Conservation (phyloP, 2,888 invertebrate species). For the Erebia ligea region DNA sequence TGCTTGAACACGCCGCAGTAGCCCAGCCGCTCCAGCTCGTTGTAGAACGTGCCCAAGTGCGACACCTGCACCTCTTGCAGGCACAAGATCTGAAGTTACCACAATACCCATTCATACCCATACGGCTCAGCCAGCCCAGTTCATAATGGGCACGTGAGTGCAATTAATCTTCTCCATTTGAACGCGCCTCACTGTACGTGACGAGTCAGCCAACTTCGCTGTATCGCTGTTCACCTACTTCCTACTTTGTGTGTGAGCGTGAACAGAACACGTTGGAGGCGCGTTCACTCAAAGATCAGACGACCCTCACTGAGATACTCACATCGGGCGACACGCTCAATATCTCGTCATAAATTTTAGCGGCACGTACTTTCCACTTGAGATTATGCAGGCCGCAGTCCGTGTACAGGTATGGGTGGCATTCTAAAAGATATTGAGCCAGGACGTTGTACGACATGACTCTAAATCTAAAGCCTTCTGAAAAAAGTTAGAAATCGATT, state of each 20-base stretch:
- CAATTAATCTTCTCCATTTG: no score
- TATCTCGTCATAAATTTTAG: slow-evolving; percentile 76
- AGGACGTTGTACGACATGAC: slow-evolving; percentile 94
- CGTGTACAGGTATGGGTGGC: slow-evolving; percentile 89
- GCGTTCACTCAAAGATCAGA: no score
- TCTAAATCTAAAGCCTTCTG: slow-evolving; percentile 82
- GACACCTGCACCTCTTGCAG: slow-evolving; percentile 95
- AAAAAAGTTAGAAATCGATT: slow-evolving; percentile 36
- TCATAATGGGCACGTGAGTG: no score
- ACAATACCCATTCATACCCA: background rate
- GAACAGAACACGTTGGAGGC: no score
- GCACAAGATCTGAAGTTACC: slow-evolving; percentile 87
- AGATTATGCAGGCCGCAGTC: slow-evolving; percentile 83
- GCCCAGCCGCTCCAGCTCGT: slow-evolving; percentile 82
- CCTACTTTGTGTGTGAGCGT: no score
- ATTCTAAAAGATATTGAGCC: slow-evolving; percentile 90
- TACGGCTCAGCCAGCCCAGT: no score
- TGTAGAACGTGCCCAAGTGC: slow-evolving; percentile 86
- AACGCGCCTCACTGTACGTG: no score
- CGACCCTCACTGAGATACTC: slow-evolving; percentile 44
- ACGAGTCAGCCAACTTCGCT: no score
- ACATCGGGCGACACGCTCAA: slow-evolving; percentile 75
- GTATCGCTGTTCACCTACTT: no score
- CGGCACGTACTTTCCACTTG: slow-evolving; percentile 87
- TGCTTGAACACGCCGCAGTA: slow-evolving; percentile 91